phyloP scores from a whole-genome alignment of 2,888 invertebrate genomes.

The Pterostichus niger region DNA sequence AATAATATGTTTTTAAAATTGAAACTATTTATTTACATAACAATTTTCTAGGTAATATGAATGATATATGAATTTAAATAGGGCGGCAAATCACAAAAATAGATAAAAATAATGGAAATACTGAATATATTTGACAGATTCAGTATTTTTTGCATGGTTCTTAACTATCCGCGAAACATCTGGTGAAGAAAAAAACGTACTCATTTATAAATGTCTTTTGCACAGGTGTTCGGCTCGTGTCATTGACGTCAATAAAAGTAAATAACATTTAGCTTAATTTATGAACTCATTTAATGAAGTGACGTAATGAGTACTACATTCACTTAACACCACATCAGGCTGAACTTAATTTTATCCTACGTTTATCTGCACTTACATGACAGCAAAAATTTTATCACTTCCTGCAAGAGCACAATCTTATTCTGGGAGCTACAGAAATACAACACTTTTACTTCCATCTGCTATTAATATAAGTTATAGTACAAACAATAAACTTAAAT shows the following conservation, averaged over 20 bases:
- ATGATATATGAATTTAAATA: constrained; percentile 11
- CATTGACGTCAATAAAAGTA: constrained; percentile 54
- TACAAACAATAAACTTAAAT: too few relatives aligned
- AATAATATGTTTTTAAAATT: constrained; percentile 7
- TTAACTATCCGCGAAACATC: constrained; percentile 45
- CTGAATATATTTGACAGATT: constrained; percentile 30
- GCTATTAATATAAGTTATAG: too few relatives aligned
- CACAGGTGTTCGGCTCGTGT: constrained; percentile 54
- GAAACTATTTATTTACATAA: background rate
- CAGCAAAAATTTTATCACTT: constrained; percentile 1
- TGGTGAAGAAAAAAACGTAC: constrained; percentile 30
- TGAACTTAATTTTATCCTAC: constrained; percentile 28
- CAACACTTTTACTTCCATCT: too few relatives aligned
- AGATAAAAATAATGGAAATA: constrained; percentile 27
- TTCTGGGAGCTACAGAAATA: background rate
- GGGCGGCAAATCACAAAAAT: constrained; percentile 14
- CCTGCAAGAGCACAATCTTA: constrained; percentile 8
- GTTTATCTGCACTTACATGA: constrained; percentile 38
- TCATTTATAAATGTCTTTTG: constrained; percentile 54
- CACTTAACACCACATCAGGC: constrained; percentile 40
- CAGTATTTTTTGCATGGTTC: constrained; percentile 6
- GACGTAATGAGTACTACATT: constrained; percentile 49
- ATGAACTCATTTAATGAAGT: constrained; percentile 29
- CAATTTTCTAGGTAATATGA: background rate
- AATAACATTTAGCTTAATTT: constrained; percentile 55